Evolutionary conservation across 2,888 invertebrate genomes (phyloP).

Genomic region (Caenorhabditis macrosperma): DNA sequence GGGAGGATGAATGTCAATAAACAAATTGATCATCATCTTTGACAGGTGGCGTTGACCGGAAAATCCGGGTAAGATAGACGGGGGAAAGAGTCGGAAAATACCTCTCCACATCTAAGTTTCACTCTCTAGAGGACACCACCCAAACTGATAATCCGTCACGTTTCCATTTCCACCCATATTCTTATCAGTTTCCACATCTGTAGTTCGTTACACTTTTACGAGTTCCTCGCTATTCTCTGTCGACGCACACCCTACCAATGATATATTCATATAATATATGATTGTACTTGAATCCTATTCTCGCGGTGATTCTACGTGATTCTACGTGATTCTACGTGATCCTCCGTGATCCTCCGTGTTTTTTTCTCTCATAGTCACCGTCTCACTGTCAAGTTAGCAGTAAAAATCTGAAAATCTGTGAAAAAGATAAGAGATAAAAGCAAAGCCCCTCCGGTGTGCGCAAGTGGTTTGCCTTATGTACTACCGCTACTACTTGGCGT

Average conservation of each 20-base stretch:
- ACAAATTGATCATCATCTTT: conserved; percentile 57
- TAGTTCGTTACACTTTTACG: conserved; percentile 56
- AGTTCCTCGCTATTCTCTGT: conserved; percentile 24
- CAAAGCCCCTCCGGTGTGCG: not conserved
- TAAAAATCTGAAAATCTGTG: not conserved
- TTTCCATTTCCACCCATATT: conserved; percentile 16
- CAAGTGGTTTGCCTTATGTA: conserved; percentile 26
- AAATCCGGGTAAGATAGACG: conserved; percentile 9
- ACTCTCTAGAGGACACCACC: too few relatives aligned
- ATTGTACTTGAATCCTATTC: conserved; percentile 3
- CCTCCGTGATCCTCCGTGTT: too few relatives aligned
- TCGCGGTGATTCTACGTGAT: too few relatives aligned
- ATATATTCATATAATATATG: conserved; percentile 36
- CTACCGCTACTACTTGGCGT: conserved; percentile 34
- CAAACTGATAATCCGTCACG: conserved; percentile 23
- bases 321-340: too few relatives aligned
- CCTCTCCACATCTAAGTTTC: conserved; percentile 9
- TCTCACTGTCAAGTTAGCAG: too few relatives aligned
- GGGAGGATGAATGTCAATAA: conserved; percentile 49
- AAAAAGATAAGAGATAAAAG: conserved; percentile 1
- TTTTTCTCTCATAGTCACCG: too few relatives aligned
- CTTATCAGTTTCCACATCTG: conserved; percentile 57
- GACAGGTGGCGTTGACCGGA: conserved; percentile 55
- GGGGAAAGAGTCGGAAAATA: not conserved
- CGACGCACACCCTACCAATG: not conserved